Evolutionary conservation across 2,797 vertebrate genomes (phyloP).

Genomic region (Florisuga fusca): DNA sequence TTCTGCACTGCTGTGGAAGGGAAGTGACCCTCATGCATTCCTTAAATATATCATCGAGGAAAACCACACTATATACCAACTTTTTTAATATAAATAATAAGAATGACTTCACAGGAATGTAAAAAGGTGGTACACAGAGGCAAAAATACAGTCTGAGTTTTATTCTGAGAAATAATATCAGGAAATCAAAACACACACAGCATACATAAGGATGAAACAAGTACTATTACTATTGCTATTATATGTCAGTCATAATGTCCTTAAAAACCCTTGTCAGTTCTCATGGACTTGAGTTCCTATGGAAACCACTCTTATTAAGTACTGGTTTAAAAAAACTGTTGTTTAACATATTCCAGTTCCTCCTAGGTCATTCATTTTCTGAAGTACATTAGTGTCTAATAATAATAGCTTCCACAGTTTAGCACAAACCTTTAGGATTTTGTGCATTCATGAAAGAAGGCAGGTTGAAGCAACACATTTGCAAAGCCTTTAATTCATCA

Average conservation of each 20-base stretch:
- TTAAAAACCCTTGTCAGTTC: conserved; percentile 46
- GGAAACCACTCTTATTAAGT: background rate
- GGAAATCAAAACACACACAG: conserved; percentile 21
- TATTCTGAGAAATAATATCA: conserved; percentile 27
- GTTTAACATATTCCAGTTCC: conserved; percentile 5
- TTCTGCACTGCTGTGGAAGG: background rate
- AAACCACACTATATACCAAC: background rate
- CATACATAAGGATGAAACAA: background rate
- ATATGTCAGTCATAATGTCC: conserved; percentile 34
- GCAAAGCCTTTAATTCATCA: background rate
- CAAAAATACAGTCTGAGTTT: background rate
- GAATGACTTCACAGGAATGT: background rate
- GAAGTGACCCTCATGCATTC: background rate
- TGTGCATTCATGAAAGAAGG: background rate
- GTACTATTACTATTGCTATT: conserved; percentile 40
- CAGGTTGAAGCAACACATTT: background rate
- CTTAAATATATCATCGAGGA: background rate
- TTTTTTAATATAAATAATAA: background rate
- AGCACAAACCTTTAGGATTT: background rate
- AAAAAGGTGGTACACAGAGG: background rate
- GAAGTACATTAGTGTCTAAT: conserved; percentile 1
- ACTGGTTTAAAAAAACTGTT: background rate
- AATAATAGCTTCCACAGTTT: background rate
- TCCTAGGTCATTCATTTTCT: background rate
- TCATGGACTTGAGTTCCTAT: conserved; percentile 49